Percentiles rank a stretch among this genome's conserved stretches.
Conservation (phyloP, 2,113 vertebrate genomes). For the Scomber scombrus region DNA sequence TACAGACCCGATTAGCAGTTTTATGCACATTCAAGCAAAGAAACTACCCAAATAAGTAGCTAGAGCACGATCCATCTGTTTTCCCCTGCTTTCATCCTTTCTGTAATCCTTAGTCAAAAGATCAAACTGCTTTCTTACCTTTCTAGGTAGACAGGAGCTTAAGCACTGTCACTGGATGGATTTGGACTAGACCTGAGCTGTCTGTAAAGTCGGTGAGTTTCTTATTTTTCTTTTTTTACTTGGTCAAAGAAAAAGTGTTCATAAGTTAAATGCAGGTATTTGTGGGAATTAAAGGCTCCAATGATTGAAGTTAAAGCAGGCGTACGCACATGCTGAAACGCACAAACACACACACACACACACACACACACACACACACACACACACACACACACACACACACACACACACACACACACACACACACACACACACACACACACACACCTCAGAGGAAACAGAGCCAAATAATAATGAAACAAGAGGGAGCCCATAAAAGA, state of each 20-base stretch:
- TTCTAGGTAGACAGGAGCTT: conserved; percentile 68
- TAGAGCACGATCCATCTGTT: conserved; percentile 14
- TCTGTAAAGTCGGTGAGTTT: conserved; percentile 35
- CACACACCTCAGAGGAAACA: conserved; percentile 14
- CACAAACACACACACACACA: no score
- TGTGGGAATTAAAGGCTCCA: conserved; percentile 41
- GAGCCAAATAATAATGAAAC: conserved; percentile 36
- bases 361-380: not conserved
- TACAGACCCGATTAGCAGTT: conserved; percentile 9
- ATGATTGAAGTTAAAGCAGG: conserved; percentile 33
- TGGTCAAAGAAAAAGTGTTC: conserved; percentile 53
- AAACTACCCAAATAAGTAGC: conserved; percentile 34
- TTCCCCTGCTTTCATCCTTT: conserved; percentile 10
- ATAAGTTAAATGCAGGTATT: conserved; percentile 62
- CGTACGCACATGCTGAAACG: not conserved
- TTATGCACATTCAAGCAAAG: conserved; percentile 22
- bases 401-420: not conserved
- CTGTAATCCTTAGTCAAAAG: conserved; percentile 73
- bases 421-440: not conserved
- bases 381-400: no score
- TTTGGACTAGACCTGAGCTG: conserved; percentile 49
- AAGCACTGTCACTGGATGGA: conserved; percentile 62
- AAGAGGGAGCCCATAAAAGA: not conserved
- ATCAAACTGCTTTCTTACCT: conserved; percentile 73
- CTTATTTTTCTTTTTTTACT: conserved; percentile 9